Conservation (phyloP, 2,797 vertebrate genomes). For the Alouatta caraya region DNA sequence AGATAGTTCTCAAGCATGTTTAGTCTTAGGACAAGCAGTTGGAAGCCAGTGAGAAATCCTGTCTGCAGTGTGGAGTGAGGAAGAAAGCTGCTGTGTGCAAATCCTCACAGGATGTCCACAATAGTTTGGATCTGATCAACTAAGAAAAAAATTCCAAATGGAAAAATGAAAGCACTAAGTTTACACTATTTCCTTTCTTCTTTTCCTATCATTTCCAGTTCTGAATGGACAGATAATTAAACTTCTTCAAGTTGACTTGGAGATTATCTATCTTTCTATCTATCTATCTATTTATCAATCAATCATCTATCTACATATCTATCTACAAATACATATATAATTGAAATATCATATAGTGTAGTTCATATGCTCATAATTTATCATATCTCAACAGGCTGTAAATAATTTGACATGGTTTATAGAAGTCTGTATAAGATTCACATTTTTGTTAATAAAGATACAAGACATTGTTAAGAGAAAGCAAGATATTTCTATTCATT, state of each 20-base stretch:
- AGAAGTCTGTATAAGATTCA: background rate
- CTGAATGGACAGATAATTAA: background rate
- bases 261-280: background rate
- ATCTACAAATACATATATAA: background rate
- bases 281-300: no score
- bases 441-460: background rate
- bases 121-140: background rate
- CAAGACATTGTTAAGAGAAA: background rate
- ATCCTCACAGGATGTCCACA: background rate
- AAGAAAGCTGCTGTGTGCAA: accelerated
- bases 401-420: background rate
- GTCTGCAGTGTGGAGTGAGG: accelerated
- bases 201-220: background rate
- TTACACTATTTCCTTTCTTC: background rate
- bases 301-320: no score
- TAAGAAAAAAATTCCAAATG: background rate
- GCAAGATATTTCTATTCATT: background rate
- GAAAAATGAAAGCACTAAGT: background rate
- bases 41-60: background rate
- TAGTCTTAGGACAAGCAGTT: background rate
- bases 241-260: background rate
- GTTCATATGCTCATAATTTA: background rate
- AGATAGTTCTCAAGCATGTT: background rate
- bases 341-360: background rate
- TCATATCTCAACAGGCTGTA: background rate